Conservation (phyloP, 1,140 invertebrate species). For the Brachionus manjavacas region DNA sequence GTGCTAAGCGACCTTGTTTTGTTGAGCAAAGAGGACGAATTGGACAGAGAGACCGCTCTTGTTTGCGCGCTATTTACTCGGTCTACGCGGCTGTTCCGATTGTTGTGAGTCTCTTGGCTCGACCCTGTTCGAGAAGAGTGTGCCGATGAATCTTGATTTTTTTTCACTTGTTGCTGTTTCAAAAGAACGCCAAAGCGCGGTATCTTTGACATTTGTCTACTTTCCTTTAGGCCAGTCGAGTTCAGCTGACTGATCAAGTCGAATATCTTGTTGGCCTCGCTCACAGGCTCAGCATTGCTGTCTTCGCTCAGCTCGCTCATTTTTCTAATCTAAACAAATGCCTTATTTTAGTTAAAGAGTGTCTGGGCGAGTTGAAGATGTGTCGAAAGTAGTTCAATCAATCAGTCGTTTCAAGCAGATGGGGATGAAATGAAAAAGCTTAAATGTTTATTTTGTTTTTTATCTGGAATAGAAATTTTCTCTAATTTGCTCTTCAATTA, state of each 20-base stretch:
- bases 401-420: too few relatives aligned
- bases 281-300: background rate
- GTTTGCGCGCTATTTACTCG: background rate
- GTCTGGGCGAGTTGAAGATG: too few relatives aligned
- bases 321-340: background rate
- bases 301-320: background rate
- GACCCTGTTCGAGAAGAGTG: background rate
- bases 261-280: background rate
- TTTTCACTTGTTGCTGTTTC: background rate
- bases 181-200: background rate
- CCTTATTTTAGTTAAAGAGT: too few relatives aligned
- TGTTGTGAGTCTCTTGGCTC: background rate
- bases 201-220: background rate
- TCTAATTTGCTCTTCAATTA: background rate
- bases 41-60: background rate
- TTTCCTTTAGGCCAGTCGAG: background rate
- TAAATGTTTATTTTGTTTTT: background rate
- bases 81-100: background rate
- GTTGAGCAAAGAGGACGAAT: background rate
- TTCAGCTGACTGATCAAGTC: slow-evolving; percentile 11
- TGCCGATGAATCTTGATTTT: background rate
- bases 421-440: too few relatives aligned
- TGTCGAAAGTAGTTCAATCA: too few relatives aligned
- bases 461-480: background rate
- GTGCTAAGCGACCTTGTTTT: background rate